Evolutionary conservation across 2,888 invertebrate species (phyloP), one percentile per base, ranked within the genome.

Genomic region (Anaspis maculata): DNA sequence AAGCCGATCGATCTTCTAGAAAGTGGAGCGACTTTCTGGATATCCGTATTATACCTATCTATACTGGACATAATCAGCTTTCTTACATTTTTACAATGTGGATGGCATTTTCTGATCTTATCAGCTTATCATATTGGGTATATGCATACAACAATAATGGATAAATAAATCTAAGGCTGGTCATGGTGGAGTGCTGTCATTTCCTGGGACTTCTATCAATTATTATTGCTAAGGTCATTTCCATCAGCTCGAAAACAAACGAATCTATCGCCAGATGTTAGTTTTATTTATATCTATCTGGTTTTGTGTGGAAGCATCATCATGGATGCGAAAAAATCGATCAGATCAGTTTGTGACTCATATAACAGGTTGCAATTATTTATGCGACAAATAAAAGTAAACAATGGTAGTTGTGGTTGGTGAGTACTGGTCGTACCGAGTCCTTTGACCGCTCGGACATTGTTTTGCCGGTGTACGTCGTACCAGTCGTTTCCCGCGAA

Each of bases 321-420:
- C 48, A 49, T 49, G 45, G 52, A 47, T 48, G 33, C 12, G 22
- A 39, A 54, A 54, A 58, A 59, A 59, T 60, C 55, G 59, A 56
- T 56, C 58, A 51, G 59, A 48, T 50, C 49, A 47, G 45, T 54
- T 45, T 57, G 58, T 62, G 62, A 62, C 54, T 61, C 61, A 61
- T 60, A 61, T 61, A 61, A 61, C 62, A 61, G 62, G 61, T 61
- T 60, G 52, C 57, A 60, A 58, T 62, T 61, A 61, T 62, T 62
- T 62, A 62, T 62, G 57, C 60, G 57, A 56, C 60, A 62, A 62
- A 62, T 61, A 62, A 62, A 62, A 62, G 61, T 59, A 61, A 61
- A 62, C 61, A 62, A 62, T 61, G 57, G 60, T 53, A n/a, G n/a
- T n/a, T n/a, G n/a, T 61, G 57, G 60, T 5, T 9, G 55, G 57